Conservation (phyloP, 1,140 invertebrate species). For the Hypothenemus hampei region DNA sequence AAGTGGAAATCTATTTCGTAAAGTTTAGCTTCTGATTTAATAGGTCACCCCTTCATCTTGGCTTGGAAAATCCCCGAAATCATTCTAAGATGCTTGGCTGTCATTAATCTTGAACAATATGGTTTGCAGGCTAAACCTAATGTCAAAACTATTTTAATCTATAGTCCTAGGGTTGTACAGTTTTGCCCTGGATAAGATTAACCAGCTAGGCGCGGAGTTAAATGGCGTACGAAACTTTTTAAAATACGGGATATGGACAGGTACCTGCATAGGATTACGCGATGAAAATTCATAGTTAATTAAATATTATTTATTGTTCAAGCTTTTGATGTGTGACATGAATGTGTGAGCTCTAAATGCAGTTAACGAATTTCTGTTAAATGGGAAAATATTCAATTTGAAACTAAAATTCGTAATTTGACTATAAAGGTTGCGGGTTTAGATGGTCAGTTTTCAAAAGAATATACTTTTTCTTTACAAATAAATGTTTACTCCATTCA, state of each 20-base stretch:
- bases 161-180: conserved; percentile 22
- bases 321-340: no score
- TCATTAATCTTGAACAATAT: conserved; percentile 29
- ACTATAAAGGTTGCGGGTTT: no score
- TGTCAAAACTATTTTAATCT: conserved; percentile 33
- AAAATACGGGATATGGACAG: conserved; percentile 9
- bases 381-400: no score
- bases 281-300: no score
- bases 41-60: conserved; percentile 26
- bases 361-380: no score
- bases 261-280: not conserved
- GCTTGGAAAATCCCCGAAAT: conserved; percentile 26
- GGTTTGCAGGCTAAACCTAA: conserved; percentile 29
- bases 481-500: no score
- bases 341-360: no score
- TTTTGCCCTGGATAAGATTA: conserved; percentile 26
- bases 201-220: conserved; percentile 15
- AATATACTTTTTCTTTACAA: no score
- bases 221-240: conserved; percentile 19
- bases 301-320: no score
- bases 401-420: no score
- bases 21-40: conserved; percentile 24
- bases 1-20: conserved; percentile 20
- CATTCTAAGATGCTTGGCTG: conserved; percentile 28
- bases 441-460: no score